Conservation (phyloP, 2,797 vertebrate genomes). For the Anguilla obscura region DNA sequence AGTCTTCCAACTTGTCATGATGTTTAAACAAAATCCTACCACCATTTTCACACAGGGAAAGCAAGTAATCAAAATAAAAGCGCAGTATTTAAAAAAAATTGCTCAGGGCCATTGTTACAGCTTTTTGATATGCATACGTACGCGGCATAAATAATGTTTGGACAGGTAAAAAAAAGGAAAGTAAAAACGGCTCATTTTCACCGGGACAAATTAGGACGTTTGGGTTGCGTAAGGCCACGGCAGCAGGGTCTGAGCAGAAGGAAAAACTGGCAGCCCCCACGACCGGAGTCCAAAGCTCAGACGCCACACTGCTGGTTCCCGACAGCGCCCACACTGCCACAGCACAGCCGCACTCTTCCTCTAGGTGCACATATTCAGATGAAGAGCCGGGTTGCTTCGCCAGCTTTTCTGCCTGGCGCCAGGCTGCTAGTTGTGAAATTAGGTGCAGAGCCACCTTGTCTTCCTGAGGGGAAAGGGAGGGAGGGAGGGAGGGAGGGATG, state of each 20-base stretch:
- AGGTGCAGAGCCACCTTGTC: neutral
- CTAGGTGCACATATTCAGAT: neutral
- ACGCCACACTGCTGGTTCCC: neutral
- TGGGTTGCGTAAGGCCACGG: neutral
- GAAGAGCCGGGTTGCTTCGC: neutral
- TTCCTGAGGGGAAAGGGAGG: neutral
- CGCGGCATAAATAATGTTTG: neutral
- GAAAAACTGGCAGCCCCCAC: neutral
- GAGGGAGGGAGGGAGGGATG: neutral
- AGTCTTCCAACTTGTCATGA: neutral
- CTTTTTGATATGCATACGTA: neutral
- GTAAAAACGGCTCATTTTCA: neutral
- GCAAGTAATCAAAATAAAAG: neutral
- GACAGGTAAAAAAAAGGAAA: neutral
- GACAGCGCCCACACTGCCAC: neutral
- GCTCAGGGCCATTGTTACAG: neutral
- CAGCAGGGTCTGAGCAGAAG: neutral
- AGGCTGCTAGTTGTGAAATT: constrained; percentile 8
- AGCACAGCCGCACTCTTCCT: neutral
- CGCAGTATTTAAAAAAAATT: neutral
- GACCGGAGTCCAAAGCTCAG: constrained; percentile 2
- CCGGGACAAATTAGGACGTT: neutral
- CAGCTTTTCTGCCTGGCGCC: neutral
- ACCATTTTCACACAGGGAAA: neutral
- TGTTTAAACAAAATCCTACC: neutral